phyloP scores from a whole-genome alignment of 2,888 invertebrate species.

The Phalera bucephala region DNA sequence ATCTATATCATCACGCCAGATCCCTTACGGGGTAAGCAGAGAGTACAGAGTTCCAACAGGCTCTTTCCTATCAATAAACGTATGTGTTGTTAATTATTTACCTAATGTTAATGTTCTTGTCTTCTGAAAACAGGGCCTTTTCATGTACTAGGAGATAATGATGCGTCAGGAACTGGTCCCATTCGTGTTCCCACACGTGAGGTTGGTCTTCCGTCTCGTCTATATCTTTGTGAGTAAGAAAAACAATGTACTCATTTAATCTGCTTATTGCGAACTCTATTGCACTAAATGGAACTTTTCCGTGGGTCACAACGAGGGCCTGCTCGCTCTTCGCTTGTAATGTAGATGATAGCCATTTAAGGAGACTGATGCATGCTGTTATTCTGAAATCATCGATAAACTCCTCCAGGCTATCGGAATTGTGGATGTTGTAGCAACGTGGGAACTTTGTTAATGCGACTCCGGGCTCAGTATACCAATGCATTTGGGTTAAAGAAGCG shows the following conservation, averaged over 20 bases:
- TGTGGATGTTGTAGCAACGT: constrained; percentile 92
- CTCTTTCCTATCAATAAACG: too few relatives aligned
- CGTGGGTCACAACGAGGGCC: constrained; percentile 78
- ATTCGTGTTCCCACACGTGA: constrained; percentile 92
- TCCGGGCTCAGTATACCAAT: constrained; percentile 93
- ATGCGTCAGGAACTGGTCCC: constrained; percentile 92
- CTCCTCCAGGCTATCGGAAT: constrained; percentile 90
- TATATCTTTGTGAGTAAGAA: constrained; percentile 89
- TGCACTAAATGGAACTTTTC: constrained; percentile 88
- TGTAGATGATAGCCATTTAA: constrained; percentile 89
- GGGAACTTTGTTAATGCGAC: constrained; percentile 92
- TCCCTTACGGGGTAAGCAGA: too few relatives aligned
- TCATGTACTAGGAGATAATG: constrained; percentile 87
- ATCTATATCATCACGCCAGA: too few relatives aligned
- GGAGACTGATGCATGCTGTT: constrained; percentile 92
- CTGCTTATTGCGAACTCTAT: constrained; percentile 92
- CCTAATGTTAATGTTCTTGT: constrained; percentile 62
- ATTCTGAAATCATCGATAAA: constrained; percentile 95
- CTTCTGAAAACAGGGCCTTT: constrained; percentile 77
- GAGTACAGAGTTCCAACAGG: too few relatives aligned
- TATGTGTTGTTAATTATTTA: too few relatives aligned
- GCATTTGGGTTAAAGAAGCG: constrained; percentile 89
- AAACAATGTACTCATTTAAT: constrained; percentile 89
- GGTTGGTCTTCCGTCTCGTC: constrained; percentile 87
- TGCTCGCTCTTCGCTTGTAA: constrained; percentile 81